Evolutionary conservation across 2,888 invertebrate genomes (phyloP), one percentile per base, ranked within the genome.

Genomic region (Eilema depressum): DNA sequence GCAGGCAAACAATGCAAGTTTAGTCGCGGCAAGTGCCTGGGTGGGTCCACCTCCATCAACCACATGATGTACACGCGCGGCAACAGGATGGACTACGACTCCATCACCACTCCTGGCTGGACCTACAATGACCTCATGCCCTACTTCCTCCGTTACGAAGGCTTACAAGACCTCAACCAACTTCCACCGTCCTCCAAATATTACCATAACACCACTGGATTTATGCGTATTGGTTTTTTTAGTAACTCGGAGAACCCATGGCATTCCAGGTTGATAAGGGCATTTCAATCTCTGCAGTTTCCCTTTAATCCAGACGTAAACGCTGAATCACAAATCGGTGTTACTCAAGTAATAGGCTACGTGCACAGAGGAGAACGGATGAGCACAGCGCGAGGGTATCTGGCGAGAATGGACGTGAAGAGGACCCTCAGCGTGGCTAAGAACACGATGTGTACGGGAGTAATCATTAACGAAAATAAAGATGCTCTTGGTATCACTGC

Each of bases 31-130:
- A 88, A 87, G 71, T 87, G 89, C 37, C 89, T 93, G 67, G 93
- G 93, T 1, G 93, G 93, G 68, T 92, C 93, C 74, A 89, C 92
- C 67, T 85, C 85, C 79, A 89, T 90, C 78, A 93, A 93, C 83
- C 87, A 88, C 80, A 92, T 93, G 92, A 76, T 92, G 75, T 92
- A 92, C 81, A 85, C 86, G 2, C 89, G 93, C 41, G 93, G 93
- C 3, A 88, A 87, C 72, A 85, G 82, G 47, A 1, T 12, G 0
- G 93, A 93, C 81, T 92, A 83, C 74, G 87, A 88, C 68, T 82
- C 86, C 17, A 84, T 87, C 26, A 69, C 75, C 63, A 69, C 89
- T 23, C 75, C 89, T 2, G 92, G 88, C 12, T 93, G 93, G 93
- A 76, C 82, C 41, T 92, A 90, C 90, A 65, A 82, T 0, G 88